Evolutionary conservation across 2,113 vertebrate genomes (phyloP).

Genomic region (Anguilla rostrata): DNA sequence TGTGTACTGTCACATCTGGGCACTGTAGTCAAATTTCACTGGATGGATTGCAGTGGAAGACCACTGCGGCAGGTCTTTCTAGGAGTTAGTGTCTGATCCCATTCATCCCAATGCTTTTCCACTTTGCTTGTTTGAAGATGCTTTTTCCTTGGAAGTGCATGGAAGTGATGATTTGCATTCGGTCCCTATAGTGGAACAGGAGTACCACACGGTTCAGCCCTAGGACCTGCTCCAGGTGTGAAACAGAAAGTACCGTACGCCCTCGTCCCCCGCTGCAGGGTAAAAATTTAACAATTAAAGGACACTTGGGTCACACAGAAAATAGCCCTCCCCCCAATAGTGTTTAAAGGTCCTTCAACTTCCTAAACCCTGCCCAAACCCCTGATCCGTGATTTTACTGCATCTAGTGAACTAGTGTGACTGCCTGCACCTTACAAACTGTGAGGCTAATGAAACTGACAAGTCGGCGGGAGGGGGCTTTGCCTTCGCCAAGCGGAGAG

Average conservation of each 20-base stretch:
- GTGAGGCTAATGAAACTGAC: neutral
- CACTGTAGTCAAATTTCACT: no score
- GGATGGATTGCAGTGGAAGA: no score
- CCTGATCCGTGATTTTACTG: neutral
- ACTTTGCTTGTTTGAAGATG: neutral
- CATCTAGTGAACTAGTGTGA: neutral
- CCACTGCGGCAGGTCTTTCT: no score
- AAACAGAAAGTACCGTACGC: neutral
- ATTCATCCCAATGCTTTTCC: no score
- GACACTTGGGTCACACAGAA: neutral
- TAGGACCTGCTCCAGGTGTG: neutral
- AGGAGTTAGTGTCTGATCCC: no score
- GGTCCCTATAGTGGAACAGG: neutral
- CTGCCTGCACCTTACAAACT: neutral
- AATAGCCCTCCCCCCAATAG: neutral
- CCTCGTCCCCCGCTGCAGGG: neutral
- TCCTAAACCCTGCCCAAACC: no score
- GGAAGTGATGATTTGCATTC: neutral
- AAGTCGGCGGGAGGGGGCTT: neutral
- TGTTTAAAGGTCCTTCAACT: neutral
- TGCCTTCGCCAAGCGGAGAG: neutral
- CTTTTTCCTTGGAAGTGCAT: neutral
- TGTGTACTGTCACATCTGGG: no score
- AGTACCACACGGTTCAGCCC: neutral
- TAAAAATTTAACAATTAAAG: neutral